These are phyloP conservation scores for Schizothorax lantsangensis DNA, from an alignment of 2,797 vertebrate species.

Conservation along the genomic window DNA sequence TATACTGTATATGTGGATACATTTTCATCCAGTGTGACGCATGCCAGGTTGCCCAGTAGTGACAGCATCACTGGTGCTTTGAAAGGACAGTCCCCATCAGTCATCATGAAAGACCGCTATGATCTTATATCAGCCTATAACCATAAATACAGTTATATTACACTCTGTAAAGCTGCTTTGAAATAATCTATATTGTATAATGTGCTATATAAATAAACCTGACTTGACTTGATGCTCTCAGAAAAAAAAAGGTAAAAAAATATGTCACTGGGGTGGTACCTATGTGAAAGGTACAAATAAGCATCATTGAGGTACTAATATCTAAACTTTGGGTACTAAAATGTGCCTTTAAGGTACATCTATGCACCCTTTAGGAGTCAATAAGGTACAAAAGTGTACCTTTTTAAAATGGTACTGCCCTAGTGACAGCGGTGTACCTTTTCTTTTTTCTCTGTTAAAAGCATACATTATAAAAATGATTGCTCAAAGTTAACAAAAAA, in stretches of 20 bases:
- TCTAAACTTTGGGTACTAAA: not conserved
- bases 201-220: not conserved
- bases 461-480: not conserved
- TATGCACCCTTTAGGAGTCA: not conserved
- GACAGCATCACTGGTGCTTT: not conserved
- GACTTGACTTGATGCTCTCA: not conserved
- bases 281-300: not conserved
- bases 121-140: not conserved
- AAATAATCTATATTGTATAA: not conserved
- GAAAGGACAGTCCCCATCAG: not conserved
- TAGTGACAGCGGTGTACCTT: not conserved
- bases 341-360: not conserved
- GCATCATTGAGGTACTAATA: too few species aligned
- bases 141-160: not conserved
- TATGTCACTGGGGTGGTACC: too few species aligned
- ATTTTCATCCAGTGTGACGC: slow-evolving; percentile 1
- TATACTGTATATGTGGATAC: not conserved
- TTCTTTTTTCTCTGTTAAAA: not conserved
- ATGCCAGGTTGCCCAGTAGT: slow-evolving; percentile 1
- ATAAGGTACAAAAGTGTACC: not conserved
- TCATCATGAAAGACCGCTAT: not conserved
- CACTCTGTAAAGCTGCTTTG: not conserved
- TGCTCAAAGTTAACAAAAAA: not conserved
- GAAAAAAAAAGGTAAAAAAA: too few species aligned
- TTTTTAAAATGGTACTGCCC: not conserved